Percentiles rank a stretch among this genome's conserved stretches.
Evolutionary conservation across 2,888 invertebrate species (phyloP).

Genomic region (Electrophaes corylata): DNA sequence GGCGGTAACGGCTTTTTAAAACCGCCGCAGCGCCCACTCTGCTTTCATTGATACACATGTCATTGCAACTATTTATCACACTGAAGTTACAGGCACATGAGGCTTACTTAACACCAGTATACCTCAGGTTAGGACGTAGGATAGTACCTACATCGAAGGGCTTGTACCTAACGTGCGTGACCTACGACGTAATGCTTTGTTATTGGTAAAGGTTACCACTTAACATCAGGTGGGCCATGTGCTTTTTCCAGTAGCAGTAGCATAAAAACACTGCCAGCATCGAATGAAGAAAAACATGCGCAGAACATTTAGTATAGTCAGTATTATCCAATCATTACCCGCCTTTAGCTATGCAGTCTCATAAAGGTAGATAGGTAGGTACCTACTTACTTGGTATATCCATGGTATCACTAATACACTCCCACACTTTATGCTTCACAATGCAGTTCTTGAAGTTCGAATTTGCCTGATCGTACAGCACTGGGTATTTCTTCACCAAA

Average conservation of each 20-base stretch:
- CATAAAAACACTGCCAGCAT: too few relatives aligned
- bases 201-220: too few relatives aligned
- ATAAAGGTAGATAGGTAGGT: too few relatives aligned
- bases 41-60: background rate
- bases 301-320: background rate
- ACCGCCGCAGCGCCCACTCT: background rate
- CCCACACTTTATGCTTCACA: constrained; percentile 33
- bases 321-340: background rate
- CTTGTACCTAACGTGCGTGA: too few relatives aligned
- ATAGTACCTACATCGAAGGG: too few relatives aligned
- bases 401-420: constrained; percentile 26
- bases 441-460: constrained; percentile 23
- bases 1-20: background rate
- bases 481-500: constrained; percentile 26
- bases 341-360: background rate
- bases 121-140: too few relatives aligned
- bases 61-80: background rate
- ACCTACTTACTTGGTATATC: constrained; percentile 25
- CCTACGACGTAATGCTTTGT: too few relatives aligned
- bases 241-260: too few relatives aligned
- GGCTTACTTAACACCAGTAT: too few relatives aligned
- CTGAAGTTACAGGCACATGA: too few relatives aligned
- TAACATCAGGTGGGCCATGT: too few relatives aligned
- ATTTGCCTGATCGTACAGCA: constrained; percentile 29
- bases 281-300: background rate